Percentiles rank a stretch among this genome's conserved stretches.
These are phyloP conservation scores for Protosalanx chinensis DNA, from an alignment of 2,797 vertebrate species.

Conservation along the genomic window DNA sequence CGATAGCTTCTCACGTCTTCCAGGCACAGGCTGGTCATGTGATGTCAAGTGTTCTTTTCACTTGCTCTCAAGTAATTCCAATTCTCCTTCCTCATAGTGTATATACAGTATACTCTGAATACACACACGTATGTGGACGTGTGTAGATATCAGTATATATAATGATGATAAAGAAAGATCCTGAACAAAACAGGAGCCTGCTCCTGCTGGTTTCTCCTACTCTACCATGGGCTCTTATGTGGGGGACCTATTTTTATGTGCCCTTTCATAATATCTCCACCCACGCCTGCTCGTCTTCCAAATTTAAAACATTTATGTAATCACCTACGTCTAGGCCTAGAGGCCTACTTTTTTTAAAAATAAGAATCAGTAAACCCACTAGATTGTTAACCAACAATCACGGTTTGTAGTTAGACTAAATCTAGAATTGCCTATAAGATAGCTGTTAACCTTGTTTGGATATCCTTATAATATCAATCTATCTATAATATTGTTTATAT, in stretches of 20 bases:
- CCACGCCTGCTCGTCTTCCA: constrained; percentile 37
- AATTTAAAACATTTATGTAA: constrained; percentile 10
- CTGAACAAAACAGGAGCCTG: constrained; percentile 23
- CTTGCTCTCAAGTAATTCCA: no score
- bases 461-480: no score
- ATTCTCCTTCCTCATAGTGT: neutral
- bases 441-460: neutral
- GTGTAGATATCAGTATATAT: neutral
- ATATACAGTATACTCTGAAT: no score
- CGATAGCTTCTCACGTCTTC: neutral
- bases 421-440: neutral
- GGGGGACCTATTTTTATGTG: constrained; percentile 41
- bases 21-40: no score
- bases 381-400: neutral
- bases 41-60: no score
- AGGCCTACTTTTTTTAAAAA: no score
- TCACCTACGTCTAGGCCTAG: neutral
- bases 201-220: constrained; percentile 20
- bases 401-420: neutral
- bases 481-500: neutral
- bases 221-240: constrained; percentile 36
- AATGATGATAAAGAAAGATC: neutral
- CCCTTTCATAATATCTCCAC: constrained; percentile 47
- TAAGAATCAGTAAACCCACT: no score
- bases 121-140: no score